Base-by-base conservation (phyloP, 2,888 invertebrate genomes). In the Pachycephus smyrnensis region DNA sequence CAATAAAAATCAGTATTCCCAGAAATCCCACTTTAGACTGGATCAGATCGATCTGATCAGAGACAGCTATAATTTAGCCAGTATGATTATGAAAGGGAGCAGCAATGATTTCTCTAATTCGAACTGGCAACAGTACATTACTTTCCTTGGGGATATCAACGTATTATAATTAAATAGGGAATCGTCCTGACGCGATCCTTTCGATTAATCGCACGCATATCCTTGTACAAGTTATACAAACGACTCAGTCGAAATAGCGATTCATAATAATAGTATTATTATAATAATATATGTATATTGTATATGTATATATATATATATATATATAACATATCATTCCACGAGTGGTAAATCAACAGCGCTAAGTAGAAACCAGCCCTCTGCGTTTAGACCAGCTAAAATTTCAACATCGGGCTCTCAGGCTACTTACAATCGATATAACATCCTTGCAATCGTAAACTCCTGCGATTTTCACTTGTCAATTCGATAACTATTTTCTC, bases 321-420 rank as follows among this genome's bases (percentile, higher is more conserved):
- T 77, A 77, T 77, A 77, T 69, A 77, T 37, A 33, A 37, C 36
- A 36, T 32, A 12, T 31, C 32, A 12, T 74, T 30, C 36, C 74
- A 37, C 74, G 23, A 36, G 31, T 37, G 31, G 11, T 74, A 74
- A 74, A 31, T 33, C 74, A 74, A 74, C 74, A 37, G 37, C 74
- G 9, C 74, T 74, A 74, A 74, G 74, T 74, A 74, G 36, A 74
- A 74, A 36, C 15, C 15, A 30, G 37, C 87, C 87, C 84, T 81
- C 80, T 82, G 82, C 85, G 86, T 89, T 89, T 89, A 89, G 89
- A 86, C 89, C 89, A 89, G 89, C 89, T 89, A 89, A 89, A 89
- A 89, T 88, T 86, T 85, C 86, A 84, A 83, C 88, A 83, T 86
- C 81, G 88, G 87, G 87, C 84, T 77, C 80, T 81, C 33, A 1